Conservation (phyloP, 2,888 invertebrate species). For the Pristionchus exspectatus region DNA sequence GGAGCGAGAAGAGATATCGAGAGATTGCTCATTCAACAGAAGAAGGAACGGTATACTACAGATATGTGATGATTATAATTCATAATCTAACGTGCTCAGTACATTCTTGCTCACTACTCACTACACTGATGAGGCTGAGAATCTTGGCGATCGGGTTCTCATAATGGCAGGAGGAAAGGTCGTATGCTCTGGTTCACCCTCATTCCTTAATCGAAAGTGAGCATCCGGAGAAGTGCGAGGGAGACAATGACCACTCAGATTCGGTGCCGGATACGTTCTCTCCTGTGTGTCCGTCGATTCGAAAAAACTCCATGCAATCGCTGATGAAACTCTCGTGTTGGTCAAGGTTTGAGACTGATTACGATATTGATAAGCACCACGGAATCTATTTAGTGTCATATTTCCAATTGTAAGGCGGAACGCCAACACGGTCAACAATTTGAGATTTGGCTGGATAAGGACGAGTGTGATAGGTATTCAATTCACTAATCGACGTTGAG, state of each 20-base stretch:
- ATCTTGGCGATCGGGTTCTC: constrained; percentile 73
- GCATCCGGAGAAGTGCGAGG: no score
- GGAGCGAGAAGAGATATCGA: constrained; percentile 88
- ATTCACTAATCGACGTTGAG: background rate
- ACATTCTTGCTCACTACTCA: constrained; percentile 76
- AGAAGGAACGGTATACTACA: constrained; percentile 80
- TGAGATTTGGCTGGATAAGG: constrained; percentile 50
- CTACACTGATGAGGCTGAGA: constrained; percentile 78
- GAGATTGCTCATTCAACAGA: constrained; percentile 86
- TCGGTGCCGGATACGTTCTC: constrained; percentile 74
- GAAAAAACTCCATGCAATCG: constrained; percentile 10
- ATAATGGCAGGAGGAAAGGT: constrained; percentile 74
- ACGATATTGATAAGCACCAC: background rate
- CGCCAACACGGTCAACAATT: constrained; percentile 47
- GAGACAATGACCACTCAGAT: constrained; percentile 53
- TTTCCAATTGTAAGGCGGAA: background rate
- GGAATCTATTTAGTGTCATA: background rate
- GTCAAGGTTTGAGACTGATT: background rate
- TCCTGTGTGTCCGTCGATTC: constrained; percentile 60
- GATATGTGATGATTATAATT: no score
- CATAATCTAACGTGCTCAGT: constrained; percentile 56
- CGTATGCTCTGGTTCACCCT: constrained; percentile 69
- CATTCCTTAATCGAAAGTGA: constrained; percentile 68
- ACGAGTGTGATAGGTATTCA: background rate
- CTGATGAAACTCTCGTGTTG: background rate